phyloP scores from a whole-genome alignment of 2,888 invertebrate genomes.

The Tenodera sinensis region DNA sequence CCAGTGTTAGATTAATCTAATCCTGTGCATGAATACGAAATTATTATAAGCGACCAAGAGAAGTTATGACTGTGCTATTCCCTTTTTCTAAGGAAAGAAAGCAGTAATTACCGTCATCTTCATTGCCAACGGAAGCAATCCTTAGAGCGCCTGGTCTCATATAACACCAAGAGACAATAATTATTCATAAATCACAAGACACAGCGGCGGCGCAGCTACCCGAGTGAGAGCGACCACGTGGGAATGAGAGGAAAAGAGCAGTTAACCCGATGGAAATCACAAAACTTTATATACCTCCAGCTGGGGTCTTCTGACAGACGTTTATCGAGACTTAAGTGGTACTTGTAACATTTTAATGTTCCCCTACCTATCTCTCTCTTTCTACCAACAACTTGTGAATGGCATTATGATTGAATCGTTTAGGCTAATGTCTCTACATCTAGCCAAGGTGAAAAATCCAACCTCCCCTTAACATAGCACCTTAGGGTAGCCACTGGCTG shows the following conservation, averaged over 20 bases:
- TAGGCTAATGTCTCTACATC: not conserved
- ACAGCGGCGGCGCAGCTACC: not conserved
- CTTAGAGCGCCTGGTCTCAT: not conserved
- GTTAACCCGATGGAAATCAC: constrained; percentile 9
- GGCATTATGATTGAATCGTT: constrained; percentile 7
- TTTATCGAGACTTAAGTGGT: constrained; percentile 15
- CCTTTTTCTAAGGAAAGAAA: not conserved
- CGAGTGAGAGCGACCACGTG: not conserved
- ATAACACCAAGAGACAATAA: constrained; percentile 8
- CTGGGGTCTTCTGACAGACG: constrained; percentile 15
- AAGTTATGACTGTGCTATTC: not conserved
- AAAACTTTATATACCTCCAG: constrained; percentile 15
- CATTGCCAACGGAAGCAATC: constrained; percentile 6
- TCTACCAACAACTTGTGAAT: constrained; percentile 6
- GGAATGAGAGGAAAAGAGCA: constrained; percentile 6
- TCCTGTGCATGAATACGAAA: no score
- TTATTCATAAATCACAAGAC: constrained; percentile 16
- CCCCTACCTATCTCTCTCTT: not conserved
- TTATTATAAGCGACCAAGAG: not conserved
- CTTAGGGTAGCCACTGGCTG: no score
- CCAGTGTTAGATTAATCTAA: no score
- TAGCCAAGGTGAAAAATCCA: not conserved
- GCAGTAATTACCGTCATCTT: not conserved
- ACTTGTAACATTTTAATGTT: constrained; percentile 15
- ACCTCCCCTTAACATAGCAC: not conserved